Evolutionary conservation across 2,797 vertebrate species (phyloP), one percentile per base, ranked within the genome.

Genomic region (Naso thynnoides): DNA sequence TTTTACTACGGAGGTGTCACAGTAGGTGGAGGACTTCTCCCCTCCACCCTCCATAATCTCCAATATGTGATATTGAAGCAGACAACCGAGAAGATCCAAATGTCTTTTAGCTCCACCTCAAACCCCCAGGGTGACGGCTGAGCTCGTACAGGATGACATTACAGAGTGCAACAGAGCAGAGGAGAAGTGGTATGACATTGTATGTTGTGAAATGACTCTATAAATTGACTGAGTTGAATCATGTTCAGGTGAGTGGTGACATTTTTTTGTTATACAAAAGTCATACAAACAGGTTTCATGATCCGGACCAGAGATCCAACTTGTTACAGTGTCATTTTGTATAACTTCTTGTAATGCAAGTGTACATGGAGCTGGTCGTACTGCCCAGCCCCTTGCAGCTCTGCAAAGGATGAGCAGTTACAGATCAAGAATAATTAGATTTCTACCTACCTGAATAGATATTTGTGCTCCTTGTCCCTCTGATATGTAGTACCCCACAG

Each of bases 11-110:
- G 36, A 57, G 59, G 45, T 72, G 80, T 82, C 75, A 78, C 21
- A 56, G 69, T 58, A 44, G 65, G 63, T 57, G 54, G 47, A 71
- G 50, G 49, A 60, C 63, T 73, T 52, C 75, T 73, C 58, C 67
- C 38, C 38, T 56, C 69, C 64, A 52, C 66, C 44, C 52, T 57
- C 27, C 38, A 36, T 83, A 74, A 72, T 84, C 77, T 72, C 44
- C 48, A 21, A n/a, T 67, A 67, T 81, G 57, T 72, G 75, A 74
- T 73, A 78, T 61, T 18, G 55, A 79, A 75, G 69, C 70, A 70
- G 72, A 85, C 70, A 82, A 73, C 64, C 23, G 4, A 73, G 72
- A 70, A 36, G 48, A 80, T 76, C 66, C 45, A 75, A 60, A 74
- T 54, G 16, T 81, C 49, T 70, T 29, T 48, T 47, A 16, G 55